Percentiles rank a stretch among this genome's conserved stretches.
Conservation (phyloP, 2,797 vertebrate species). For the Podarcis lilfordi region DNA sequence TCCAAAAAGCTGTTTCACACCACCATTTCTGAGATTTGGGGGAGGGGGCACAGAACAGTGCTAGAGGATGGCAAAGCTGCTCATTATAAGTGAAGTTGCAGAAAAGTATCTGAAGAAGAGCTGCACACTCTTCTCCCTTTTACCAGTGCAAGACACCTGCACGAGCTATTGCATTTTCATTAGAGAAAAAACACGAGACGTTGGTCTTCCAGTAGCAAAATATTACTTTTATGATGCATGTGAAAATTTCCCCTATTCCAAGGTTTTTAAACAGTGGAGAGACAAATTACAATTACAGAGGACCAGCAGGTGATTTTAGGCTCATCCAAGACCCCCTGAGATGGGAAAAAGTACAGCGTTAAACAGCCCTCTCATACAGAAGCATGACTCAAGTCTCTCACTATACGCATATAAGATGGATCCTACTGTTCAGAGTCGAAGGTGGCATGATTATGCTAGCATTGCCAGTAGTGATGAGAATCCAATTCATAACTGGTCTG, state of each 20-base stretch:
- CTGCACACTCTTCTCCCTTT: fast-evolving
- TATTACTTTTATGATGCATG: conserved; percentile 65
- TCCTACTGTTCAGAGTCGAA: not conserved
- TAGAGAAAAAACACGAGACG: conserved; percentile 53
- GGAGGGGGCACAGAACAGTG: not conserved
- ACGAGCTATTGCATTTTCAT: not conserved
- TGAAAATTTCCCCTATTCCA: conserved; percentile 59
- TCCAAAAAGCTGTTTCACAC: not conserved
- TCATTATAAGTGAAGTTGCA: not conserved
- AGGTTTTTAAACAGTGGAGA: conserved; percentile 49
- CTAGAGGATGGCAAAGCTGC: not conserved
- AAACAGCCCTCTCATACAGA: conserved; percentile 34
- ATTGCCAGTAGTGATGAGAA: not conserved
- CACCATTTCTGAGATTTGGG: not conserved
- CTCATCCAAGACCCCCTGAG: conserved; percentile 16
- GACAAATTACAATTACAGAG: conserved; percentile 39
- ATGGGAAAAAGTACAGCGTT: conserved; percentile 43
- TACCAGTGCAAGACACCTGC: conserved; percentile 17
- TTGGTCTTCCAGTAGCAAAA: conserved; percentile 62
- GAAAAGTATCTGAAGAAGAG: not conserved
- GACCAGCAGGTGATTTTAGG: conserved; percentile 21
- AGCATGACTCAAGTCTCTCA: not conserved
- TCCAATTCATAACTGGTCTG: not conserved
- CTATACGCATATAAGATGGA: not conserved
- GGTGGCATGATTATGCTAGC: not conserved